Evolutionary conservation across 2,797 vertebrate species (phyloP).

Genomic region (Anas acuta): DNA sequence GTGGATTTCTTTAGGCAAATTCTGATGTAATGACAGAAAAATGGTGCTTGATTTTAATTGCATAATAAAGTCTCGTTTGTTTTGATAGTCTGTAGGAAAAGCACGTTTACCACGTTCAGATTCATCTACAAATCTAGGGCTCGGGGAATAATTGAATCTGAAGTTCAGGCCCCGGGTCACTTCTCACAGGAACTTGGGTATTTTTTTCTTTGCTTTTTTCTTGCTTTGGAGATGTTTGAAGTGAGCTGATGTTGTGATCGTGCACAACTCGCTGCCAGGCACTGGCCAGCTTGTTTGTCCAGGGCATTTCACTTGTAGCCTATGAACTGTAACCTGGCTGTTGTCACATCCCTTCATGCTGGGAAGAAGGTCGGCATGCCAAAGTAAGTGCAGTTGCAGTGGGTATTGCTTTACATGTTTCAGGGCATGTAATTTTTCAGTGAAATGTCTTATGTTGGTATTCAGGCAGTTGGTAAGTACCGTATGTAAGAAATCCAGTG

Average conservation of each 20-base stretch:
- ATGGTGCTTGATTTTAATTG: neutral
- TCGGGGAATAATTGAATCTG: neutral
- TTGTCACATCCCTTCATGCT: neutral
- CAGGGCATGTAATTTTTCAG: neutral
- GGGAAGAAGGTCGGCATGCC: neutral
- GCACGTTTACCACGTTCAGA: neutral
- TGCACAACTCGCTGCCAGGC: neutral
- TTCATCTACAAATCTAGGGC: neutral
- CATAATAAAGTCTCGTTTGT: neutral
- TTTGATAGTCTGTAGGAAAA: neutral
- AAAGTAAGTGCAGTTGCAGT: neutral
- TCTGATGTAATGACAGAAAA: slow-evolving; percentile 24
- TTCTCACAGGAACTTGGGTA: neutral
- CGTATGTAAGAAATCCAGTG: neutral
- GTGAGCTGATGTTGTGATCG: neutral
- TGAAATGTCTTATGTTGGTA: neutral
- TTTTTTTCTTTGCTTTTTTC: neutral
- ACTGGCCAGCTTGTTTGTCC: neutral
- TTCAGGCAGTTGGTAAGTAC: neutral
- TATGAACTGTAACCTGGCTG: neutral
- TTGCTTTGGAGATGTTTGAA: neutral
- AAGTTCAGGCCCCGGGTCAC: neutral
- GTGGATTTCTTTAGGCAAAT: slow-evolving; percentile 22
- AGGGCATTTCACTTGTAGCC: neutral
- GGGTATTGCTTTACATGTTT: neutral